Percentiles rank a stretch among this genome's conserved stretches.
Evolutionary conservation across 2,888 invertebrate genomes (phyloP).

Genomic region (Stegophylla sp.): DNA sequence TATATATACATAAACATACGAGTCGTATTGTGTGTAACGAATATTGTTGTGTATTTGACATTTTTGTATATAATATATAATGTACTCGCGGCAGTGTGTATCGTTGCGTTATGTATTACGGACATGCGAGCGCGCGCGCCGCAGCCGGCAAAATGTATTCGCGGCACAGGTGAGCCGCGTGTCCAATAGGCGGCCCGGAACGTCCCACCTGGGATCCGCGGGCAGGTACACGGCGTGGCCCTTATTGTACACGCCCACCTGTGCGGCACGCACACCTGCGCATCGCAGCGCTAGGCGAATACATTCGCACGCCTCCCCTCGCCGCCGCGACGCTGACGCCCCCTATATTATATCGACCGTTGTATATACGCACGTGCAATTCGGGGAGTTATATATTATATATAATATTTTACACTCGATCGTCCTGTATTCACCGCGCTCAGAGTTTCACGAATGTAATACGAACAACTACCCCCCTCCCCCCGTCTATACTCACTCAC

Average conservation of each 20-base stretch:
- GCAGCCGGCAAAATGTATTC: constrained; percentile 39
- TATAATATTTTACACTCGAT: too few relatives aligned
- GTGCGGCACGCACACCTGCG: constrained; percentile 60
- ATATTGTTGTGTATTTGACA: too few relatives aligned
- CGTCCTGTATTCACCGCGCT: too few relatives aligned
- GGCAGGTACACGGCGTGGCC: constrained; percentile 39
- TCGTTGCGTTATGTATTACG: neutral
- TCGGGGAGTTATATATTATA: too few relatives aligned
- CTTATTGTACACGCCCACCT: constrained; percentile 59
- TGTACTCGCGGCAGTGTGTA: neutral
- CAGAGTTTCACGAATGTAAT: too few relatives aligned
- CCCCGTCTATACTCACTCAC: too few relatives aligned
- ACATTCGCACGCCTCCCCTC: constrained; percentile 23
- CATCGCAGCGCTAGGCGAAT: constrained; percentile 23
- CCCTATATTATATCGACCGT: neutral
- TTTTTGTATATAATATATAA: neutral
- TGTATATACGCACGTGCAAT: too few relatives aligned
- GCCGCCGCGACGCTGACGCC: neutral
- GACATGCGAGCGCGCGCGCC: neutral
- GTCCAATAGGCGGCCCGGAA: constrained; percentile 47
- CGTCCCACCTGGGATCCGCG: constrained; percentile 56
- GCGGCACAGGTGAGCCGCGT: constrained; percentile 24
- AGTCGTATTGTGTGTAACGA: neutral
- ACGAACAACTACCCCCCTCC: too few relatives aligned
- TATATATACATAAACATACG: neutral